Conservation (phyloP, 2,888 invertebrate species). For the Microchrysa polita region DNA sequence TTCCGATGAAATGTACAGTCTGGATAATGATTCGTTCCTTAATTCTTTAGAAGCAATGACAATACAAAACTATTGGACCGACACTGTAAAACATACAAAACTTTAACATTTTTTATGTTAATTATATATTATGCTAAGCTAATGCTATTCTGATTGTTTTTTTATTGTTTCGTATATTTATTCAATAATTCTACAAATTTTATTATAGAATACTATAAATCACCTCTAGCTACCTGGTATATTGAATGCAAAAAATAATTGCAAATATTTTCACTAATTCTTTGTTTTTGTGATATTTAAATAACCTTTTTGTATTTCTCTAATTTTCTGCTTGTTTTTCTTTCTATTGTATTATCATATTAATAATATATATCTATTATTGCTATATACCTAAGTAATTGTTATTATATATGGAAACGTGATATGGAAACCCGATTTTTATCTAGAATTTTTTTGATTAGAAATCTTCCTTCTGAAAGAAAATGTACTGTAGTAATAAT, state of each 20-base stretch:
- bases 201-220: not conserved
- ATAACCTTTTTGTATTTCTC: conserved; percentile 2
- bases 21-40: conserved; percentile 93
- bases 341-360: not conserved
- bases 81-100: conserved; percentile 89
- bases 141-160: too few relatives aligned
- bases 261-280: not conserved
- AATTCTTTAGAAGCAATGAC: conserved; percentile 94
- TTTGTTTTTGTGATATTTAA: conserved; percentile 29
- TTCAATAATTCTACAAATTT: too few relatives aligned
- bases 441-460: not conserved
- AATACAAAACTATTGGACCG: conserved; percentile 94
- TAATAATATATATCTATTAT: conserved; percentile 5
- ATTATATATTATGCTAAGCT: not conserved
- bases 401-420: conserved; percentile 2
- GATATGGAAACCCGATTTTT: not conserved
- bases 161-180: too few relatives aligned
- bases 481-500: too few relatives aligned
- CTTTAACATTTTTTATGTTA: conserved; percentile 67
- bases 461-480: conserved; percentile 23
- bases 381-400: not conserved
- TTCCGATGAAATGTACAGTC: conserved; percentile 92
- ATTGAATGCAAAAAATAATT: not conserved
- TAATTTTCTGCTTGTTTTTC: too few relatives aligned
- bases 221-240: conserved; percentile 31